Conservation (phyloP, 1,140 invertebrate species). For the Habropoda laboriosa region DNA sequence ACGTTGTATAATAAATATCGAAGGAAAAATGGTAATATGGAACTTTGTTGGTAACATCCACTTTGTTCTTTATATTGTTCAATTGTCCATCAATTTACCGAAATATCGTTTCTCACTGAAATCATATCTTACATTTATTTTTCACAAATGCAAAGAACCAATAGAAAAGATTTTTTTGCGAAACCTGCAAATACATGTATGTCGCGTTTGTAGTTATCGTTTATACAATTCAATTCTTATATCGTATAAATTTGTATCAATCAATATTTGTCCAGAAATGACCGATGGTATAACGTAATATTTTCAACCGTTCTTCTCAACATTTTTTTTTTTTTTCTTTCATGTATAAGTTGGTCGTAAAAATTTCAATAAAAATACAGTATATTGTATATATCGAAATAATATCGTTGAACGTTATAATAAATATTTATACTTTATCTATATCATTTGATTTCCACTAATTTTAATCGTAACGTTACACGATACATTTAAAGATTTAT, state of each 20-base stretch:
- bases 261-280: slow-evolving; percentile 28
- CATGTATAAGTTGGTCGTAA: background rate
- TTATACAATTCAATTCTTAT: slow-evolving; percentile 41
- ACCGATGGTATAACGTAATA: background rate
- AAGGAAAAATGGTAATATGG: slow-evolving; percentile 22
- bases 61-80: background rate
- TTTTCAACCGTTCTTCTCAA: background rate
- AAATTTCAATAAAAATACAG: background rate
- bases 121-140: too few relatives aligned
- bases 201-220: too few relatives aligned
- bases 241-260: slow-evolving; percentile 45
- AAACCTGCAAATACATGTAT: too few relatives aligned
- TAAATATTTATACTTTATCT: background rate
- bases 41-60: slow-evolving; percentile 5
- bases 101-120: too few relatives aligned
- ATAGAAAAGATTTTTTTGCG: too few relatives aligned
- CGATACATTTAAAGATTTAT: background rate
- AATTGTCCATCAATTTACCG: slow-evolving; percentile 34
- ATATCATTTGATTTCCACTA: background rate
- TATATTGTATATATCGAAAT: background rate
- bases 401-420: background rate
- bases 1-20: slow-evolving; percentile 33
- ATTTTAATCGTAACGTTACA: slow-evolving; percentile 7
- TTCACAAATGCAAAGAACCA: background rate
- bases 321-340: background rate